Percentiles rank a stretch among this genome's conserved stretches.
phyloP scores from a whole-genome alignment of 1,140 invertebrate genomes.

The Tetramorium alpestre region DNA sequence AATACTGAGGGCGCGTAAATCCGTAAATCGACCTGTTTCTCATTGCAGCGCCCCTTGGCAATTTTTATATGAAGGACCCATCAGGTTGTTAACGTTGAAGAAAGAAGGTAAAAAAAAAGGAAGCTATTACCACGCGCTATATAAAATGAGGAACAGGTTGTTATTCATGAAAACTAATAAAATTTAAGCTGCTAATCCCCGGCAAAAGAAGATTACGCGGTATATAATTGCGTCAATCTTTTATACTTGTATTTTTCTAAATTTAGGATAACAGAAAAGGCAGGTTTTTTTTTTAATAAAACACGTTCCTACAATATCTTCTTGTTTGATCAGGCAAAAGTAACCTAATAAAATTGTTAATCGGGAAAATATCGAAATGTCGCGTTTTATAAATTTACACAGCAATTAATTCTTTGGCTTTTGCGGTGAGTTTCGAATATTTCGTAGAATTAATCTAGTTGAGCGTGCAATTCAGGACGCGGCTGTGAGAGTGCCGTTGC shows the following conservation, averaged over 20 bases:
- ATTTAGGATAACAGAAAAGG: background rate
- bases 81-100: background rate
- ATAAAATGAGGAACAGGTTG: background rate
- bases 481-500: background rate
- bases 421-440: slow-evolving; percentile 67
- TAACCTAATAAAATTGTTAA: slow-evolving; percentile 2
- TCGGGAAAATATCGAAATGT: background rate
- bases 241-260: background rate
- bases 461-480: background rate
- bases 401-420: slow-evolving; percentile 7
- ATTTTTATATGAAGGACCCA: background rate
- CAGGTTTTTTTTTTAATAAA: background rate
- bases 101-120: background rate
- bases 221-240: background rate
- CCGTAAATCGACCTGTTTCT: slow-evolving; percentile 29
- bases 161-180: background rate
- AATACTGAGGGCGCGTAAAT: slow-evolving; percentile 9
- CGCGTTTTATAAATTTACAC: background rate
- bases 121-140: background rate
- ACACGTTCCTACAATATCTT: background rate
- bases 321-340: background rate
- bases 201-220: background rate
- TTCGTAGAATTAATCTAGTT: slow-evolving; percentile 64
- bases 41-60: background rate
- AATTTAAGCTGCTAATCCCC: background rate